Evolutionary conservation across 2,113 vertebrate genomes (phyloP).

Genomic region (Ramphastos sulfuratus): DNA sequence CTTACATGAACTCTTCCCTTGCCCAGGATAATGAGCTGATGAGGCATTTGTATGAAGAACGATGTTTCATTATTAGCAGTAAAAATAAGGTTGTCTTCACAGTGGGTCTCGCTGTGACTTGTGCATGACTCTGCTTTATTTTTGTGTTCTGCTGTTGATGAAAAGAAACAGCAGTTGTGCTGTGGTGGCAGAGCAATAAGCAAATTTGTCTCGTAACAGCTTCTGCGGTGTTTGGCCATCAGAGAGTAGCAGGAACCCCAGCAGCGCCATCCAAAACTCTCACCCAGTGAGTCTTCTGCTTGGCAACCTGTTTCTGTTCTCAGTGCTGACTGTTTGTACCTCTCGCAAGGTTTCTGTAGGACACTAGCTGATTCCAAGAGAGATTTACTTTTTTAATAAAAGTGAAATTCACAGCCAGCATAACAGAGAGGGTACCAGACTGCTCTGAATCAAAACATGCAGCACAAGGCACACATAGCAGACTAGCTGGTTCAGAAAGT

Average conservation of each 20-base stretch:
- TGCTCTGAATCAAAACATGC: background rate
- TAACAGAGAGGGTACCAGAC: background rate
- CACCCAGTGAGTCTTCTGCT: background rate
- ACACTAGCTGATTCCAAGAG: background rate
- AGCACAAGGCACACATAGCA: background rate
- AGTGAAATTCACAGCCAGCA: background rate
- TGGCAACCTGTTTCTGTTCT: background rate
- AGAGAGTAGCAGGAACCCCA: background rate
- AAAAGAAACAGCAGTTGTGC: background rate
- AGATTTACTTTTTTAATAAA: conserved; percentile 40
- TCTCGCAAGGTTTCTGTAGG: background rate
- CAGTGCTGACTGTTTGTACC: background rate
- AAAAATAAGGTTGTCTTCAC: background rate
- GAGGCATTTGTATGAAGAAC: conserved; percentile 19
- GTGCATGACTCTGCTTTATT: background rate
- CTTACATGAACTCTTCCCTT: conserved; percentile 1
- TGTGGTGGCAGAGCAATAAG: background rate
- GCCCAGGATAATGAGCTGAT: conserved; percentile 5
- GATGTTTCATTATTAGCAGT: conserved; percentile 5
- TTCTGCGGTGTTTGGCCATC: background rate
- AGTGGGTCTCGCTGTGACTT: background rate
- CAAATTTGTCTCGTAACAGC: background rate
- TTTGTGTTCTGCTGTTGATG: background rate
- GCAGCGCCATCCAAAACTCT: background rate
- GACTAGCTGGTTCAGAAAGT: background rate